A percentile compares a stretch with the other conserved stretches of the same genome.
Conservation (phyloP, 2,888 invertebrate genomes). For the Hirtodrosophila histrioides region DNA sequence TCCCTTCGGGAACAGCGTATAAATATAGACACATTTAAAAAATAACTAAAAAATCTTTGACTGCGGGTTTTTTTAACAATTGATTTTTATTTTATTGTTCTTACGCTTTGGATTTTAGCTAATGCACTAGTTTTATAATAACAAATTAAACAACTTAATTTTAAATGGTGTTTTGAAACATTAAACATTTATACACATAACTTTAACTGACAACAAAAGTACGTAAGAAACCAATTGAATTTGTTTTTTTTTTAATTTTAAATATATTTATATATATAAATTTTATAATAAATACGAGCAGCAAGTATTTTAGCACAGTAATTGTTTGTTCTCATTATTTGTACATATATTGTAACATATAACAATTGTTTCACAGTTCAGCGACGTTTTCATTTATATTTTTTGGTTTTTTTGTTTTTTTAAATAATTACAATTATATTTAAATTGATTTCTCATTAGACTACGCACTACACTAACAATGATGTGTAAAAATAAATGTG, state of each 20-base stretch:
- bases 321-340: conserved; percentile 46
- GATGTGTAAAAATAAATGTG: conserved; percentile 79
- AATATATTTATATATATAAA: conserved; percentile 25
- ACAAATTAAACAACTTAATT: conserved; percentile 49
- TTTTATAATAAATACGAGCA: conserved; percentile 46
- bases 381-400: conserved; percentile 54
- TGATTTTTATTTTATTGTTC: conserved; percentile 41
- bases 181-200: conserved; percentile 34
- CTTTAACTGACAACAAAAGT: conserved; percentile 20
- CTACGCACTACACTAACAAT: conserved; percentile 78
- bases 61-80: conserved; percentile 18
- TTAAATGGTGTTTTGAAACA: conserved; percentile 17
- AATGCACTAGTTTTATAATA: conserved; percentile 37
- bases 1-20: no score
- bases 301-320: conserved; percentile 40
- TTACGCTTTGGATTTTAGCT: conserved; percentile 25
- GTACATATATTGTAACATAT: conserved; percentile 67
- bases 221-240: conserved; percentile 37
- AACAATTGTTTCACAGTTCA: conserved; percentile 73
- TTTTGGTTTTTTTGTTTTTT: conserved; percentile 30
- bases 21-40: no score
- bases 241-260: conserved; percentile 8
- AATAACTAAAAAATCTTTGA: not conserved
- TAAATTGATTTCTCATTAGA: conserved; percentile 45
- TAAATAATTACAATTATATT: conserved; percentile 63